Base-by-base conservation (phyloP, 2,113 vertebrate species). In the Paraplagusia blochii region DNA sequence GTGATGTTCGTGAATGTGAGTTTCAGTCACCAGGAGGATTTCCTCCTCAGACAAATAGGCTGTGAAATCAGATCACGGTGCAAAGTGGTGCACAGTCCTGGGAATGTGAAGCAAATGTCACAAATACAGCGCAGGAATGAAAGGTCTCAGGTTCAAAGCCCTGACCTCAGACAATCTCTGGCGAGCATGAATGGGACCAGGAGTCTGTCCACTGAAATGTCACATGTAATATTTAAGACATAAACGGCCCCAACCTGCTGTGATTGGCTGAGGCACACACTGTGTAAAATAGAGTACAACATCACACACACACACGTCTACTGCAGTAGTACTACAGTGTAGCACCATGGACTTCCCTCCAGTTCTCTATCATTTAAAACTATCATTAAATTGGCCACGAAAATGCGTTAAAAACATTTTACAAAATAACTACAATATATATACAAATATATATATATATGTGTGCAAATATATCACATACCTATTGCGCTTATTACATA, bases 111-210 rank as follows among this genome's bases (percentile, higher is more conserved):
- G 61, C 39, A 18, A 12, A 29, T 19, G 36, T 66, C 44, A 34
- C 9, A 47, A 58, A 50, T 15, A 47, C 40, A 64, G 19, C 0
- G 1, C n/a, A 49, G 19, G 47, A 74, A 46, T 36, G 38, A 47
- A 70, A 77, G 68, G 65, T 78, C 55, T 48, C 11, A 12, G 14
- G 63, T 71, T 79, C 39, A 56, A 44, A 68, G 62, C 49, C 39
- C 8, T 59, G 66, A 74, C 53, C 58, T 71, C 14, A 44, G 19
- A 59, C 1, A 14, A 35, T 66, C 58, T 10, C 15, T 49, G 39
- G 1, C 5, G 36, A 51, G 39, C 51, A 14, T 38, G 4, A 46
- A 49, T 35, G 42, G 19, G 10, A 53, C 3, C 1, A 36, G 44
- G 47, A 53, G 35, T 15, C 45, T 11, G 12, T 4, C 29, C 9